Base-by-base conservation (phyloP, 2,888 invertebrate species). In the Formica aserva region DNA sequence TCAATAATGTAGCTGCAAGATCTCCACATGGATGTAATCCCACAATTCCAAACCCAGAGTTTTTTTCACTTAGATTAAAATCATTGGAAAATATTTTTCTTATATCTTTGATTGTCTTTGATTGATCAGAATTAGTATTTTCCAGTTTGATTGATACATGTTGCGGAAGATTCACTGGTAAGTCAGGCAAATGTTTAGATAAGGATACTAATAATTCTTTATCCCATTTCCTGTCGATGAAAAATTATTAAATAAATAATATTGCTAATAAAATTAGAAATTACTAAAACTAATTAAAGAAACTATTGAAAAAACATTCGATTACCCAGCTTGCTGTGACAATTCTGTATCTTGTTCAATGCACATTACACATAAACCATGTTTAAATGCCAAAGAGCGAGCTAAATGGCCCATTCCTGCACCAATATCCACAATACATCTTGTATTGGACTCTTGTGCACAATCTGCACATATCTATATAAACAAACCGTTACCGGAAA, bases 1-100 rank as follows among this genome's bases (percentile, higher is more conserved):
- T 96, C 71, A 99, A 95, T 85, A 99, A 95, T 22, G 97, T 96
- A 0, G 98, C 96, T 0, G 97, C 98, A 85, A 99, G 95, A 94
- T 99, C 97, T 0, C 99, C 99, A 94, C 99, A 99, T 0, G 98
- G 97, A 95, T 99, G 99, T 3, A 99, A 95, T 0, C 99, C 99
- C 81, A 98, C 96, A 65, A 99, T 95, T 6, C 98, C 98, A 94
- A 97, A 97, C 29, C 92, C 93, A 81, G 94, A 85, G 26, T 88
- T 80, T 45, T 69, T n/a, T 2, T 60, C 69, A 13, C 38, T 38
- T 35, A 90, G 82, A 76, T 88, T 85, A 89, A 95, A 95, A 11
- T 93, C 91, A 13, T 92, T 86, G 77, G 83, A 89, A 84, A 95
- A 92, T 65, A 90, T 88, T 86, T 91, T 83, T 67, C 85, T 86